Evolutionary conservation across 2,113 vertebrate species (phyloP).

Genomic region (Proteles cristata): DNA sequence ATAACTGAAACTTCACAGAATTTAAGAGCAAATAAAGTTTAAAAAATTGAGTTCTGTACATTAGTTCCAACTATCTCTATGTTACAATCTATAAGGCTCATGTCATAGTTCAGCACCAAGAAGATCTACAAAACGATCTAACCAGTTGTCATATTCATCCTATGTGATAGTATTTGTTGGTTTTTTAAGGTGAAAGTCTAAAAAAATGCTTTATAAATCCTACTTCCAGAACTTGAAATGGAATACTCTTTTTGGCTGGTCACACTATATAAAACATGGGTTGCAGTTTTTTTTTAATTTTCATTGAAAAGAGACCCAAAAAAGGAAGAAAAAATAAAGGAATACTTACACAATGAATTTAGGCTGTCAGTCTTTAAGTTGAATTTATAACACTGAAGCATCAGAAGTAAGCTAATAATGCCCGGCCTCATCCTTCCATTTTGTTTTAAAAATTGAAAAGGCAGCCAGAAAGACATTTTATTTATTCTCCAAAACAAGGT

Average conservation of each 20-base stretch:
- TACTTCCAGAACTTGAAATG: slow-evolving; percentile 45
- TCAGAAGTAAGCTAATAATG: slow-evolving; percentile 48
- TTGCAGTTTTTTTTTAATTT: slow-evolving; percentile 23
- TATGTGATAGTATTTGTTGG: slow-evolving; percentile 36
- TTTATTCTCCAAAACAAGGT: slow-evolving; percentile 46
- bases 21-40: slow-evolving; percentile 83
- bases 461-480: slow-evolving; percentile 20
- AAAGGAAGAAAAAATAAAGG: neutral
- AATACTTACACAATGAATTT: slow-evolving; percentile 41
- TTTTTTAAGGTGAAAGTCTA: slow-evolving; percentile 57
- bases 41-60: slow-evolving; percentile 85
- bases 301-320: slow-evolving; percentile 21
- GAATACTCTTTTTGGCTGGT: slow-evolving; percentile 58
- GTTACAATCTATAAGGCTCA: slow-evolving; percentile 85
- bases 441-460: slow-evolving; percentile 38
- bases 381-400: slow-evolving; percentile 64
- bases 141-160: slow-evolving; percentile 71
- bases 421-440: slow-evolving; percentile 11
- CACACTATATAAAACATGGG: slow-evolving; percentile 57
- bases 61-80: slow-evolving; percentile 85
- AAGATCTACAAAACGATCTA: slow-evolving; percentile 78
- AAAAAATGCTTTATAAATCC: slow-evolving; percentile 25
- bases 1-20: slow-evolving; percentile 83
- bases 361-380: slow-evolving; percentile 55
- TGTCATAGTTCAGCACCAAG: slow-evolving; percentile 85